Conservation (phyloP, 2,888 invertebrate genomes). For the Tubulanus polymorphus region DNA sequence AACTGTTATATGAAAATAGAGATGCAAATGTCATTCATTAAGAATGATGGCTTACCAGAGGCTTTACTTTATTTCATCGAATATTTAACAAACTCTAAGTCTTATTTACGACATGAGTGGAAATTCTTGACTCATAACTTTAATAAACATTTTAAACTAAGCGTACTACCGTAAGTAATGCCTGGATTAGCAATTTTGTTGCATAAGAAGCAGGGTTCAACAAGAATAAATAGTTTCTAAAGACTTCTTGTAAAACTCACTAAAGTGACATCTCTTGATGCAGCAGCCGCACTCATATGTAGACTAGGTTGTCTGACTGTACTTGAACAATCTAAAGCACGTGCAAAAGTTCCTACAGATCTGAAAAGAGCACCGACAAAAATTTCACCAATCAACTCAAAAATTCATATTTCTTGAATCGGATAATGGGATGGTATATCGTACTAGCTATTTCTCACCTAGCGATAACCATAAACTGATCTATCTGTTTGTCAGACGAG, state of each 20-base stretch:
- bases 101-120: no score
- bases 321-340: constrained; percentile 96
- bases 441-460: constrained; percentile 46
- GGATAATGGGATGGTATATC: neutral
- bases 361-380: constrained; percentile 34
- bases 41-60: no score
- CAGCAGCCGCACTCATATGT: constrained; percentile 99
- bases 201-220: no score
- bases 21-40: no score
- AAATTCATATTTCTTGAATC: constrained; percentile 4
- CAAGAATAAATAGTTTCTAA: no score
- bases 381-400: neutral
- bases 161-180: neutral
- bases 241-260: constrained; percentile 24
- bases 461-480: constrained; percentile 89
- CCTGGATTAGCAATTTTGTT: neutral
- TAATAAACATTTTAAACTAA: no score
- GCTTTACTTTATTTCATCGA: no score
- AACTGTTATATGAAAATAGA: no score
- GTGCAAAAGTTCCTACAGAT: constrained; percentile 97
- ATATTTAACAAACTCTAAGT: no score
- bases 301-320: constrained; percentile 97
- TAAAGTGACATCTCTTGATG: constrained; percentile 92
- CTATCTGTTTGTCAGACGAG: constrained; percentile 91
- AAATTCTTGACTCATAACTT: no score